Conservation (phyloP, 2,113 vertebrate genomes). For the Sterrhoptilus dennistouni region DNA sequence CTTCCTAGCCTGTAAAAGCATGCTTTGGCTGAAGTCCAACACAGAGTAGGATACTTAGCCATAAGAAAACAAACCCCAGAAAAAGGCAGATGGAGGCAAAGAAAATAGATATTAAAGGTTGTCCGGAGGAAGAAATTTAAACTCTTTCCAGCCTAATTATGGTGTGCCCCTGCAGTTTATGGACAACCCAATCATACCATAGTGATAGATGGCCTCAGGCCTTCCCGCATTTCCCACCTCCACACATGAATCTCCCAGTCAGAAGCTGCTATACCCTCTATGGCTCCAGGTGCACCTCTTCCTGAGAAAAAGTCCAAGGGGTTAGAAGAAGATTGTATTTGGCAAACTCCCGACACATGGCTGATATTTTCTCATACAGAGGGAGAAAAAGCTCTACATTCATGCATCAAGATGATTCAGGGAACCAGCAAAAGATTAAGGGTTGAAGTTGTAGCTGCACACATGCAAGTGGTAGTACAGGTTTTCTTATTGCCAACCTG, state of each 20-base stretch:
- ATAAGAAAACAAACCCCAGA: constrained; percentile 27
- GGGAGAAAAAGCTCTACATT: neutral
- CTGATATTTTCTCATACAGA: neutral
- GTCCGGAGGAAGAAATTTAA: neutral
- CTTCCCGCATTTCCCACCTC: neutral
- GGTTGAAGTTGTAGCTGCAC: neutral
- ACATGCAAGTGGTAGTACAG: neutral
- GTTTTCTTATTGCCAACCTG: neutral
- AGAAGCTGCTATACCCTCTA: neutral
- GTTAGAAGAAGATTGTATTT: neutral
- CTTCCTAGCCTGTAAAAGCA: neutral
- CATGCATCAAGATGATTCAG: neutral
- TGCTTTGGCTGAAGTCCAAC: constrained; percentile 29
- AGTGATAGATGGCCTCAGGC: neutral
- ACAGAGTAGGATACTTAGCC: neutral
- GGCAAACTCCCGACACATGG: neutral
- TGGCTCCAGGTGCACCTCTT: neutral
- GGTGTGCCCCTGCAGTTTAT: neutral
- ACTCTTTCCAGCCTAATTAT: neutral
- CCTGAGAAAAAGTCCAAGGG: neutral
- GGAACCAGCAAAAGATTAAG: neutral
- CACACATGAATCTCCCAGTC: neutral
- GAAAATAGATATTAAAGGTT: constrained; percentile 28
- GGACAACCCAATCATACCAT: neutral
- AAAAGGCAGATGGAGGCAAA: constrained; percentile 25